These are phyloP conservation scores for Cancer borealis DNA, from an alignment of 2,888 invertebrate genomes.

Conservation along the genomic window DNA sequence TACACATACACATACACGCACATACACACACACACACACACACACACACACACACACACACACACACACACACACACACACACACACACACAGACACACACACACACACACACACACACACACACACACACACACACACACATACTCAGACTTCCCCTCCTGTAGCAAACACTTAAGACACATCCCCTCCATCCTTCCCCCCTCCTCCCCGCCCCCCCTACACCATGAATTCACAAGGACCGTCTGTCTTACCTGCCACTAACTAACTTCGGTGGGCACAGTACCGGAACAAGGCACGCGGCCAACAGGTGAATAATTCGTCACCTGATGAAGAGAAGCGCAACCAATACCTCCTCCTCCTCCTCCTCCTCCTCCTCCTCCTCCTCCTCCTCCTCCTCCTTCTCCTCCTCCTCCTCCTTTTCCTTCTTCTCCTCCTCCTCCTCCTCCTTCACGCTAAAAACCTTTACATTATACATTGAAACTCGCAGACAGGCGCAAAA, in stretches of 20 bases:
- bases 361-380: background rate
- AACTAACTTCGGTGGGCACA: slow-evolving; percentile 4
- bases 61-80: no score
- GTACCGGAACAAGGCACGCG: background rate
- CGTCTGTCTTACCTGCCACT: slow-evolving; percentile 8
- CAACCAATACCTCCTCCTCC: background rate
- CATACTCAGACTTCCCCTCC: background rate
- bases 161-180: background rate
- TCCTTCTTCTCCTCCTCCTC: background rate
- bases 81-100: no score
- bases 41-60: no score
- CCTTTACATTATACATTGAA: no score
- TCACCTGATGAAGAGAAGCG: background rate
- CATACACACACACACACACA: no score
- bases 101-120: no score
- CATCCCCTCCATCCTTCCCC: background rate
- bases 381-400: no score
- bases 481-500: background rate
- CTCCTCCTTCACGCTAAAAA: background rate
- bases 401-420: no score
- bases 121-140: background rate
- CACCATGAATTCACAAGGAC: background rate
- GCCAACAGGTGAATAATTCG: background rate
- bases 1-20: no score
- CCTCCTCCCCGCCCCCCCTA: background rate